Base-by-base conservation (phyloP, 1,140 invertebrate species). In the Leptinotarsa defecta region DNA sequence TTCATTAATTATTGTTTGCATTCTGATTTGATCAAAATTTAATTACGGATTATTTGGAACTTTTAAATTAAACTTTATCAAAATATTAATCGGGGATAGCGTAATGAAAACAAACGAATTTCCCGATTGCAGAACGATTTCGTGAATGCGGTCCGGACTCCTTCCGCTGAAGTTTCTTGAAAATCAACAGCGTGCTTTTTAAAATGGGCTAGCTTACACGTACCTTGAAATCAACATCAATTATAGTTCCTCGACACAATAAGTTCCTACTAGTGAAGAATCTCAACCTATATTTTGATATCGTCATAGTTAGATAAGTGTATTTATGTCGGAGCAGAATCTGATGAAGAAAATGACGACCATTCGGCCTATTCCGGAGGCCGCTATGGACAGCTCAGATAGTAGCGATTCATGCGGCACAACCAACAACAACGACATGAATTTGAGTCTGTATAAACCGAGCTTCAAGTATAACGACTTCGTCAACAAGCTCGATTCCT, bases 401-500 rank as follows among this genome's bases (percentile, higher is more conserved):
- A 85, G 84, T 24, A 82, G 81, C 73, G 81, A 81, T 61, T 80
- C 79, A 48, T 80, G 80, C 71, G 80, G 73, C 13, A 81, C 80
- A n/a, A 73, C 74, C 6, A 83, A 81, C 68, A 77, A 81, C 74
- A 81, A 78, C 71, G 80, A 79, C 49, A 69, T 75, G 52, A 76
- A 79, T 43, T 67, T 80, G 67, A 78, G 70, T 71, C 71, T 83
- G 63, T 84, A 84, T 76, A 84, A 83, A 71, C 75, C 81, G 24
- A 77, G 77, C 5, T 79, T 84, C 48, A 85, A 85, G 68, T 85
- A 84, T 74, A 85, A 83, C 77, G 83, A 83, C 78, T 82, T 85
- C 73, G 83, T 83, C 65, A 85, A 85, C 73, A 85, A 86, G 75
- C 75, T 86, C 65, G 85, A 86, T 76, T 81, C 78, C 69, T 85